Percentiles rank a stretch among this genome's conserved stretches.
These are phyloP conservation scores for Cygnus olor DNA, from an alignment of 2,797 vertebrate species.

Conservation along the genomic window DNA sequence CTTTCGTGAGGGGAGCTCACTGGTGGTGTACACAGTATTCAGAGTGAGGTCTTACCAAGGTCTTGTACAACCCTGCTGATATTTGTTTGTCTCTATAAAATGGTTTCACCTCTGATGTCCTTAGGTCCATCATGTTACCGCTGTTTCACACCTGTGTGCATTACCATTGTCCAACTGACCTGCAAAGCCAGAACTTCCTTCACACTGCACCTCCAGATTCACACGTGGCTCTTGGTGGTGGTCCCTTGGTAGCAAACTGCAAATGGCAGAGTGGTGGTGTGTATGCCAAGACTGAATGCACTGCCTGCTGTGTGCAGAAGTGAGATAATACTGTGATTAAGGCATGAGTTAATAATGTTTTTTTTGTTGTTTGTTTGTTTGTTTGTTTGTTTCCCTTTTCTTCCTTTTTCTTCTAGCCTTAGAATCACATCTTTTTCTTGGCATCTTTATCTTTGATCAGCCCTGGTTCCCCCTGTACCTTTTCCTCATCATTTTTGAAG, in stretches of 20 bases:
- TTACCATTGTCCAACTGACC: not conserved
- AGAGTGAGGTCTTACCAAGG: not conserved
- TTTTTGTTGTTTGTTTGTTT: not conserved
- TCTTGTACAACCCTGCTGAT: not conserved
- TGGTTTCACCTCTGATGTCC: not conserved
- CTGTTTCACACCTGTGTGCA: not conserved
- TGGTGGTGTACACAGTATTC: not conserved
- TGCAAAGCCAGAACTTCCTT: not conserved
- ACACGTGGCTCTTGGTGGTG: not conserved
- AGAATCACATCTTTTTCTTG: not conserved
- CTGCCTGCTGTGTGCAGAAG: accelerated
- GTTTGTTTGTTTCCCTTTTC: not conserved
- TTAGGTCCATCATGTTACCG: not conserved
- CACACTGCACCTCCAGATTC: not conserved
- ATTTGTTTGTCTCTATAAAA: not conserved
- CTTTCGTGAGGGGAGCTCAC: not conserved
- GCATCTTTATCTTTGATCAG: not conserved
- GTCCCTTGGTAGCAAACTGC: not conserved
- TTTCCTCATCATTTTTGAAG: not conserved
- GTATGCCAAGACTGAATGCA: not conserved
- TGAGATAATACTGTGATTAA: not conserved
- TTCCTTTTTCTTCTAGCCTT: not conserved
- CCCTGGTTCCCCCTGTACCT: not conserved
- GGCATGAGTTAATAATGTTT: not conserved
- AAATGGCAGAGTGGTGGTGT: not conserved